Percentiles rank a stretch among this genome's conserved stretches.
Evolutionary conservation across 2,797 vertebrate species (phyloP).

Genomic region (Channa striata): DNA sequence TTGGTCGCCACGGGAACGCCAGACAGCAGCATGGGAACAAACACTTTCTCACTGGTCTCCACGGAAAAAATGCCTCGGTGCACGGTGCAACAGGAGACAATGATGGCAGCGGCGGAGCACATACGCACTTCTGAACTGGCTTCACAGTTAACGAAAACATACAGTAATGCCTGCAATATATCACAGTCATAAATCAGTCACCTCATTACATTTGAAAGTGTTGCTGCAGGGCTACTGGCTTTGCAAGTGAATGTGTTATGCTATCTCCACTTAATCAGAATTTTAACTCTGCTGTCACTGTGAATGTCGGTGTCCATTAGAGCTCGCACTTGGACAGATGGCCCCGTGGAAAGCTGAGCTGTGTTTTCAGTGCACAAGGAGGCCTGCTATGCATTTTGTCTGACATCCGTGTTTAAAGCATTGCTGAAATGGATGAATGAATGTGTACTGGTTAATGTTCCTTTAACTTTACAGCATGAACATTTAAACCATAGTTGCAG

Average conservation of each 20-base stretch:
- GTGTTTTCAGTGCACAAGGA: slow-evolving; percentile 32
- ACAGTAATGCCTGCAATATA: slow-evolving; percentile 61
- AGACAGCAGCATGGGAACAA: slow-evolving; percentile 80
- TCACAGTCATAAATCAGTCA: slow-evolving; percentile 75
- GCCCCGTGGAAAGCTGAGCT: slow-evolving; percentile 49
- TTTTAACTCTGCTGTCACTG: slow-evolving; percentile 43
- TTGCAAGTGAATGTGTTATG: slow-evolving; percentile 61
- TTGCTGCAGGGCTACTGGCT: slow-evolving; percentile 48
- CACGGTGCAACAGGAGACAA: slow-evolving; percentile 70
- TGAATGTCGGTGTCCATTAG: slow-evolving; percentile 51
- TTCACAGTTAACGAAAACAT: slow-evolving; percentile 66
- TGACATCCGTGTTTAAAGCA: slow-evolving; percentile 35
- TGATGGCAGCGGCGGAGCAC: slow-evolving; percentile 46
- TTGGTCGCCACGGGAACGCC: slow-evolving; percentile 85
- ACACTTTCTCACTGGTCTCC: slow-evolving; percentile 76
- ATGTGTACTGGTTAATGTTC: slow-evolving; percentile 6
- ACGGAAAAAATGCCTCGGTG: slow-evolving; percentile 63
- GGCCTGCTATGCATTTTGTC: slow-evolving; percentile 39
- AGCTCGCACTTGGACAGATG: slow-evolving; percentile 57
- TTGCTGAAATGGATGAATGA: slow-evolving; percentile 20
- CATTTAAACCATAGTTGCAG: slow-evolving; percentile 6
- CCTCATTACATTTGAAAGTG: slow-evolving; percentile 65
- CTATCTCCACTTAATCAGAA: slow-evolving; percentile 63
- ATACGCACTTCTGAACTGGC: slow-evolving; percentile 54
- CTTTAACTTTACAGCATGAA: background rate